Evolutionary conservation across 92 coral and sea anemone genomes (phyloP).

Genomic region (Diadumene lineata): DNA sequence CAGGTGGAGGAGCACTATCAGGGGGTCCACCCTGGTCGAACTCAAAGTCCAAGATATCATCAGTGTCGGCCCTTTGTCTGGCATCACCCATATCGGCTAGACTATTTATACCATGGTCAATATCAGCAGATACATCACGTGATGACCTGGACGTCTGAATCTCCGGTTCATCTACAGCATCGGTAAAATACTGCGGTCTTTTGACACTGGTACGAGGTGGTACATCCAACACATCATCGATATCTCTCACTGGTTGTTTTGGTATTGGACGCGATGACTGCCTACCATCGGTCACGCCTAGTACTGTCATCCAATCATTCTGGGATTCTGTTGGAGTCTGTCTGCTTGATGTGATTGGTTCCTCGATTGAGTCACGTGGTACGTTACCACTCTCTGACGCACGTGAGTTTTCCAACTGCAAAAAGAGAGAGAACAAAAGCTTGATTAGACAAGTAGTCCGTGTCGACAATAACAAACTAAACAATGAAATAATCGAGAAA

Average conservation of each 20-base stretch:
- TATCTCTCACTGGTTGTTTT: conserved; percentile 8
- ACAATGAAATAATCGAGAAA: no score
- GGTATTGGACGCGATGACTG: not conserved
- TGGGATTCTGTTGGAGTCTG: conserved; percentile 15
- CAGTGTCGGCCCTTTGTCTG: conserved; percentile 27
- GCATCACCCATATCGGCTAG: conserved; percentile 8
- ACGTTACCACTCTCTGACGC: not conserved
- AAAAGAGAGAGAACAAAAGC: not conserved
- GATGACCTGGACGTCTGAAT: conserved; percentile 13
- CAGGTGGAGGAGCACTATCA: conserved; percentile 72
- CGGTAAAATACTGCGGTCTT: not conserved
- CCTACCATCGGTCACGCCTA: conserved; percentile 14
- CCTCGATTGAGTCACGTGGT: conserved; percentile 24
- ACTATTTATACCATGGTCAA: conserved; percentile 16
- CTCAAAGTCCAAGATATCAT: conserved; percentile 37
- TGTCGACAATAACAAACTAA: no score
- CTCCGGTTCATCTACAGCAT: conserved; percentile 21
- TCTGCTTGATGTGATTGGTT: conserved; percentile 16
- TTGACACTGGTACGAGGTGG: not conserved
- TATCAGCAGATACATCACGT: conserved; percentile 18
- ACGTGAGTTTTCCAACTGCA: conserved; percentile 15
- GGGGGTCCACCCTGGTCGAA: conserved; percentile 58
- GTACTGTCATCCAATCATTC: conserved; percentile 22
- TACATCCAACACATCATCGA: conserved; percentile 18
- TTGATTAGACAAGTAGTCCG: no score